Percentiles rank a stretch among this genome's conserved stretches.
These are phyloP conservation scores for Drosophila tsacasi DNA, from an alignment of 1,140 invertebrate species.

Conservation along the genomic window DNA sequence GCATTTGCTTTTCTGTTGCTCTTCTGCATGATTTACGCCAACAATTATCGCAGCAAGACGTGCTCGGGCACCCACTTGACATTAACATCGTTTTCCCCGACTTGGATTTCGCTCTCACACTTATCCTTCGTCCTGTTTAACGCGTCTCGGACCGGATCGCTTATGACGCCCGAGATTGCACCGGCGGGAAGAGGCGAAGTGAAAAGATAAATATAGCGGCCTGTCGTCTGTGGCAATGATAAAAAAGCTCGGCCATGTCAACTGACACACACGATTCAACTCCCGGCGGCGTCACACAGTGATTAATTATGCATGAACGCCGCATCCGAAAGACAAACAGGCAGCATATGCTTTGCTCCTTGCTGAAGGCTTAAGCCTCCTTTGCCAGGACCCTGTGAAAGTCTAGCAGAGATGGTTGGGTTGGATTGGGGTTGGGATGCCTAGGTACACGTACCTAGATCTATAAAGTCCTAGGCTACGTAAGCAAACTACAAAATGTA, in stretches of 20 bases:
- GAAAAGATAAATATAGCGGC: conserved; percentile 73
- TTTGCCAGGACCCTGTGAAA: conserved; percentile 1
- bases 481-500: background rate
- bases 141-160: conserved; percentile 18
- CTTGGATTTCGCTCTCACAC: background rate
- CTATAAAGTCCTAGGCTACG: too few species aligned
- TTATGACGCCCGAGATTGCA: conserved; percentile 46
- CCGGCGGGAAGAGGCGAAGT: conserved; percentile 23
- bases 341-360: conserved; percentile 58
- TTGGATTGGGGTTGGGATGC: background rate
- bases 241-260: conserved; percentile 75
- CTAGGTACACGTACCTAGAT: conserved; percentile 2
- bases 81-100: conserved; percentile 43
- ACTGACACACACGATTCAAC: conserved; percentile 55
- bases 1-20: conserved; percentile 30
- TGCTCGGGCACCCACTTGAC: conserved; percentile 44
- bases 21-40: conserved; percentile 70
- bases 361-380: conserved; percentile 48
- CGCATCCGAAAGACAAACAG: conserved; percentile 71
- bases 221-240: conserved; percentile 56
- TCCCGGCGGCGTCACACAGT: conserved; percentile 57
- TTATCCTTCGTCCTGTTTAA: conserved; percentile 6
- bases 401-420: conserved; percentile 12
- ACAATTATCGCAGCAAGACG: conserved; percentile 67
- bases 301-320: conserved; percentile 78